These are phyloP conservation scores for Lateolabrax maculatus DNA, from an alignment of 2,797 vertebrate species.

Conservation along the genomic window DNA sequence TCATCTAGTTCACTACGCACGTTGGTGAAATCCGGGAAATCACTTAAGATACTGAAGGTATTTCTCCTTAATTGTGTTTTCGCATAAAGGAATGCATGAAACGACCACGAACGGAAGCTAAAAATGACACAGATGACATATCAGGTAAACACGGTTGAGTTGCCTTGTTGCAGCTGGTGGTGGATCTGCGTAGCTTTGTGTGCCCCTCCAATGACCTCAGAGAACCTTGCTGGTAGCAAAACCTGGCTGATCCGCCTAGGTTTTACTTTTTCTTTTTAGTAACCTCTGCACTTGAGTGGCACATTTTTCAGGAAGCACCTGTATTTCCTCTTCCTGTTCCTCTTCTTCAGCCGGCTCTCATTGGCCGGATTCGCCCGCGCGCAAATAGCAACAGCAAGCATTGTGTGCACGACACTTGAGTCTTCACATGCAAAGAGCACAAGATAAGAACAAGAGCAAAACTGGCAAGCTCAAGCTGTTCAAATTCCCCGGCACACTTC, in stretches of 20 bases:
- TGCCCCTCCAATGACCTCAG: constrained; percentile 40
- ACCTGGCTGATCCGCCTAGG: constrained; percentile 28
- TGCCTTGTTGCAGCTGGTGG: constrained; percentile 57
- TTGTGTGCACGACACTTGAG: constrained; percentile 53
- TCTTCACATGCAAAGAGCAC: constrained; percentile 72
- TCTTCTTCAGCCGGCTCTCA: constrained; percentile 39
- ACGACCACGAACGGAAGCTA: constrained; percentile 37
- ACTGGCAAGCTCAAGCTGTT: constrained; percentile 61
- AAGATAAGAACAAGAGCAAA: constrained; percentile 61
- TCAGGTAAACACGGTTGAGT: constrained; percentile 32
- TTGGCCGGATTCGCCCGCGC: constrained; percentile 36
- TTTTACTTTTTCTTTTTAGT: too few species aligned
- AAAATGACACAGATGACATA: constrained; percentile 2
- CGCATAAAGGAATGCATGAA: constrained; percentile 57
- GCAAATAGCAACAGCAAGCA: constrained; percentile 59
- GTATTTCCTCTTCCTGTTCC: constrained; percentile 66
- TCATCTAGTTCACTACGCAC: not conserved
- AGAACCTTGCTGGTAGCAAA: constrained; percentile 33
- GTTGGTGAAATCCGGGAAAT: not conserved
- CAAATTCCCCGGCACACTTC: constrained; percentile 37
- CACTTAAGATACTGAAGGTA: constrained; percentile 4
- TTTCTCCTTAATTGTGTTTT: constrained; percentile 34
- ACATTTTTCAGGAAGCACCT: constrained; percentile 70
- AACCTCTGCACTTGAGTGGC: constrained; percentile 13
- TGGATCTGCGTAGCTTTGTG: constrained; percentile 36